Conservation (phyloP, 2,888 invertebrate genomes). For the Suillia variegata region DNA sequence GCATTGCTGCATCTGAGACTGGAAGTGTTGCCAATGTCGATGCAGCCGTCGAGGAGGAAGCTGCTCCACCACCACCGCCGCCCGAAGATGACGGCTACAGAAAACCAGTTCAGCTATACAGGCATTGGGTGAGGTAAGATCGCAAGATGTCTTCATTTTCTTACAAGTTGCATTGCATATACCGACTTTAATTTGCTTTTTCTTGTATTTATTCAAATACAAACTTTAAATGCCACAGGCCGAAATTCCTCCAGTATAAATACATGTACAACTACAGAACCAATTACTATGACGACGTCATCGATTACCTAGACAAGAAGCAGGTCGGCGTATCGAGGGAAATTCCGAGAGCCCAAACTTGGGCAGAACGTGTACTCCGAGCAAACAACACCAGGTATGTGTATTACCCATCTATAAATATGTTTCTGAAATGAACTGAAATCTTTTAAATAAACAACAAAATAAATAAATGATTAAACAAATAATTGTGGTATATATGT, state of each 20-base stretch:
- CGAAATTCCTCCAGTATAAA: conserved; percentile 79
- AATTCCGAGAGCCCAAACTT: conserved; percentile 79
- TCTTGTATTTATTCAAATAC: no score
- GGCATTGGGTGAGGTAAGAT: conserved; percentile 81
- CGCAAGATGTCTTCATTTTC: no score
- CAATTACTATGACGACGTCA: conserved; percentile 86
- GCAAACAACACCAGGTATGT: conserved; percentile 64
- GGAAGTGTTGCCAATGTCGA: conserved; percentile 48
- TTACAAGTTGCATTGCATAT: no score
- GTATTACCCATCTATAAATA: background rate
- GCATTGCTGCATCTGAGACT: conserved; percentile 51
- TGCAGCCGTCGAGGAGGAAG: conserved; percentile 63
- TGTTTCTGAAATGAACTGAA: no score
- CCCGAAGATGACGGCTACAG: conserved; percentile 67
- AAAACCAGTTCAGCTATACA: conserved; percentile 72
- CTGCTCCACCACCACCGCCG: conserved; percentile 60
- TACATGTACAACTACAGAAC: conserved; percentile 84
- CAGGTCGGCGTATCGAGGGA: conserved; percentile 72
- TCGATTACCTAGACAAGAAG: conserved; percentile 80
- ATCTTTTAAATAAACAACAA: background rate
- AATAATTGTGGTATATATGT: background rate
- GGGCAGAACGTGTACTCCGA: conserved; percentile 82
- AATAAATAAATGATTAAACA: background rate
- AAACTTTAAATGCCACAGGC: conserved; percentile 62
- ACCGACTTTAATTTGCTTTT: no score